Evolutionary conservation across 2,113 vertebrate species (phyloP).

Genomic region (Mus pahari): DNA sequence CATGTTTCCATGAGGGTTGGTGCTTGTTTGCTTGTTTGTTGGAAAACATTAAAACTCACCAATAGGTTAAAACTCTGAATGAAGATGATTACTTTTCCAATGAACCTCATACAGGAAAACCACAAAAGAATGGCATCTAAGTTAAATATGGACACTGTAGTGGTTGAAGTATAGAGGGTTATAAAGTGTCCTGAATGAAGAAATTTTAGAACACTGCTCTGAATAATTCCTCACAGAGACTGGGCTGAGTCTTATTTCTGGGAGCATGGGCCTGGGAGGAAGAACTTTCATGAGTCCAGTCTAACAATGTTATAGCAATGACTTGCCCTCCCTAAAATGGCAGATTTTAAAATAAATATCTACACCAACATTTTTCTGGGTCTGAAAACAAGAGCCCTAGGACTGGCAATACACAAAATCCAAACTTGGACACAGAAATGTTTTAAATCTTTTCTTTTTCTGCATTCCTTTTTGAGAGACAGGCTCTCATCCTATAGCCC

Average conservation of each 20-base stretch:
- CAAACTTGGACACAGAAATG: not conserved
- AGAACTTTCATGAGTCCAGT: not conserved
- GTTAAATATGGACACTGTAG: not conserved
- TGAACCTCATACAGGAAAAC: not conserved
- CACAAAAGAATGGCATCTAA: not conserved
- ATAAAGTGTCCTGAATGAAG: not conserved
- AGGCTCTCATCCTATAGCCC: not conserved
- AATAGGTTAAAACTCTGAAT: not conserved
- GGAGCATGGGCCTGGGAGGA: not conserved
- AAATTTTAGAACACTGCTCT: not conserved
- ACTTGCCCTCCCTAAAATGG: not conserved
- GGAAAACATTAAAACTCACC: not conserved
- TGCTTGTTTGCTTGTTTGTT: not conserved
- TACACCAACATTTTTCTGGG: not conserved
- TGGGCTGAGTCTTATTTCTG: not conserved
- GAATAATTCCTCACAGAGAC: not conserved
- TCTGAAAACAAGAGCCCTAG: not conserved
- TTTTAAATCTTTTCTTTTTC: not conserved
- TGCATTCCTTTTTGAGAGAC: not conserved
- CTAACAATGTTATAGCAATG: not conserved
- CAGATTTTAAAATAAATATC: constrained; percentile 1
- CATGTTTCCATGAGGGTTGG: not conserved
- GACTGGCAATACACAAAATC: not conserved
- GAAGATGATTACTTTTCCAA: not conserved
- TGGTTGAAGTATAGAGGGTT: not conserved